A percentile compares a stretch with the other conserved stretches of the same genome.
Evolutionary conservation across 1,140 invertebrate genomes (phyloP).

Genomic region (Lysiphlebus fabarum): DNA sequence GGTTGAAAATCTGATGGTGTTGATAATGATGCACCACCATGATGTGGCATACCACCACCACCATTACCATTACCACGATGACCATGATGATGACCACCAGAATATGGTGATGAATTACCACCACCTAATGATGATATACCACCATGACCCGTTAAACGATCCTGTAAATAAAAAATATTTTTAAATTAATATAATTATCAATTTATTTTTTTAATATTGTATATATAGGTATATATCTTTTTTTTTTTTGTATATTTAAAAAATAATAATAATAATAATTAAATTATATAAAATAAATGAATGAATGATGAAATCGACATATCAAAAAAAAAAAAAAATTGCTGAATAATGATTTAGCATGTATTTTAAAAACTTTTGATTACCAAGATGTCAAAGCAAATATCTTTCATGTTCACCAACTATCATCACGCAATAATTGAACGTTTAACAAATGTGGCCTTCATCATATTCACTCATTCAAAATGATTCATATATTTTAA

Average conservation of each 20-base stretch:
- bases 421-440: conserved; percentile 11
- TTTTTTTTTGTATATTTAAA: no score
- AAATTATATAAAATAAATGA: no score
- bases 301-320: no score
- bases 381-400: not conserved
- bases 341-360: no score
- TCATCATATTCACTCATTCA: not conserved
- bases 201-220: no score
- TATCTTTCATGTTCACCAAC: conserved; percentile 2
- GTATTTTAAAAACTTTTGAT: no score
- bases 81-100: conserved; percentile 52
- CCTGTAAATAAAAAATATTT: conserved; percentile 56
- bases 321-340: no score
- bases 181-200: not conserved
- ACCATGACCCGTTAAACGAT: conserved; percentile 68
- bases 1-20: conserved; percentile 84
- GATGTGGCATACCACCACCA: conserved; percentile 65
- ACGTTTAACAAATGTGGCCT: not conserved
- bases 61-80: conserved; percentile 64
- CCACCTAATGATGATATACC: conserved; percentile 65
- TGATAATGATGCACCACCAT: conserved; percentile 53
- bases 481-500: no score
- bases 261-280: no score
- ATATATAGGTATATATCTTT: no score
- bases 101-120: conserved; percentile 53